phyloP scores from a whole-genome alignment of 2,888 invertebrate species.

The Diplazon laetatorius region DNA sequence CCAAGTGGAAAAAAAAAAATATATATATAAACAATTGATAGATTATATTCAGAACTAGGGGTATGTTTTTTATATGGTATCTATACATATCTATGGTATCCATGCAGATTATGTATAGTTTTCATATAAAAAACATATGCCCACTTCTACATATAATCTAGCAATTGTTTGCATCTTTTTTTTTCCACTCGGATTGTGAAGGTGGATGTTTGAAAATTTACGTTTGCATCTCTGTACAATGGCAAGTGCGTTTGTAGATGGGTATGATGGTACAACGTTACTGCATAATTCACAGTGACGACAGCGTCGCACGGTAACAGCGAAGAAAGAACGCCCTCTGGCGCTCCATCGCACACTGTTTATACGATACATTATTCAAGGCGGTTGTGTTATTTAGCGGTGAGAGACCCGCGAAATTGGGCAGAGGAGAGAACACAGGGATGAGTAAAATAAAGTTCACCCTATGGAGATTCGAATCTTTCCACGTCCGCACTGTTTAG shows the following conservation, averaged over 20 bases:
- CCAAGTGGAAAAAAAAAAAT: no score
- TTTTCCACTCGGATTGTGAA: no score
- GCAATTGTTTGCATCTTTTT: no score
- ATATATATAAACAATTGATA: no score
- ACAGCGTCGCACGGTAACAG: constrained; percentile 35
- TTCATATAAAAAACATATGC: no score
- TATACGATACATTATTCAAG: constrained; percentile 69
- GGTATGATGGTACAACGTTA: constrained; percentile 66
- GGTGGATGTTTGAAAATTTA: neutral
- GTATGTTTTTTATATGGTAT: no score
- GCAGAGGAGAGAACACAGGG: constrained; percentile 23
- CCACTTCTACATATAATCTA: no score
- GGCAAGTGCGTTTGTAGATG: constrained; percentile 51
- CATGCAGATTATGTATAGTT: no score
- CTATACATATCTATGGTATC: no score
- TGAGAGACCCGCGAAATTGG: constrained; percentile 1
- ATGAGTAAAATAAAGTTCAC: constrained; percentile 25
- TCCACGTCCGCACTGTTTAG: constrained; percentile 67
- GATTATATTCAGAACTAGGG: no score
- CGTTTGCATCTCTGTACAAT: neutral
- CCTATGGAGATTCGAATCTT: constrained; percentile 68
- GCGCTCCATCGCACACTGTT: constrained; percentile 30
- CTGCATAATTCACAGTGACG: constrained; percentile 64
- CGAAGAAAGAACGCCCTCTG: constrained; percentile 9
- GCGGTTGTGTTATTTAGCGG: constrained; percentile 65